phyloP scores from a whole-genome alignment of 1,140 invertebrate species.

The Hyles vespertilio region DNA sequence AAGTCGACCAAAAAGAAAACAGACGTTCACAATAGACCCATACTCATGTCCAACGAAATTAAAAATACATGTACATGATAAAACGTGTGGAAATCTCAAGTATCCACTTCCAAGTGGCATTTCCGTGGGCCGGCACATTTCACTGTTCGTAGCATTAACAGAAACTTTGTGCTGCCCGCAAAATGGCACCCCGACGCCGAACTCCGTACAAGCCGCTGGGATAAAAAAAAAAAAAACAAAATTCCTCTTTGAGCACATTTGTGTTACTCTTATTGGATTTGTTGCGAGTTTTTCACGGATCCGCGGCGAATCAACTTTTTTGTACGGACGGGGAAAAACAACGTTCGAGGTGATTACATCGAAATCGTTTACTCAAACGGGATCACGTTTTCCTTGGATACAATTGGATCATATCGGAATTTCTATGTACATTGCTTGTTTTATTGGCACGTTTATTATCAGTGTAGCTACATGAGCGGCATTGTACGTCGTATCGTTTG shows the following conservation, averaged over 20 bases:
- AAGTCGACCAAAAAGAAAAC: too few species aligned
- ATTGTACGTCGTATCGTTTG: conserved; percentile 9
- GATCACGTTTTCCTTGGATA: too few species aligned
- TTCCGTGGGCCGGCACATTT: conserved; percentile 36
- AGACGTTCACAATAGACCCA: too few species aligned
- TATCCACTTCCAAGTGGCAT: conserved; percentile 60
- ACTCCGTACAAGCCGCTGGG: conserved; percentile 24
- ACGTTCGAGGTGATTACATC: background rate
- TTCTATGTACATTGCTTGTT: too few species aligned
- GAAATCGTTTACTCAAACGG: too few species aligned
- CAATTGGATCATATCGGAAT: too few species aligned
- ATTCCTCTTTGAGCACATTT: conserved; percentile 4
- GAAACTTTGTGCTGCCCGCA: conserved; percentile 57
- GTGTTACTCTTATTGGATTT: conserved; percentile 7
- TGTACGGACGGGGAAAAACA: background rate
- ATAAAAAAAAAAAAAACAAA: conserved; percentile 20
- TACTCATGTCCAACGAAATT: too few species aligned
- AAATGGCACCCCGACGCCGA: conserved; percentile 50
- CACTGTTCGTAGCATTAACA: conserved; percentile 44
- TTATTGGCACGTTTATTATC: too few species aligned
- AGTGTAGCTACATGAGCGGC: too few species aligned
- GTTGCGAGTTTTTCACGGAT: background rate
- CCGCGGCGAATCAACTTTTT: background rate
- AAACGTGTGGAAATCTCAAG: conserved; percentile 9
- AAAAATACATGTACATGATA: too few species aligned